These are phyloP conservation scores for Monarcha castaneiventris DNA, from an alignment of 2,113 vertebrate genomes.

Conservation along the genomic window DNA sequence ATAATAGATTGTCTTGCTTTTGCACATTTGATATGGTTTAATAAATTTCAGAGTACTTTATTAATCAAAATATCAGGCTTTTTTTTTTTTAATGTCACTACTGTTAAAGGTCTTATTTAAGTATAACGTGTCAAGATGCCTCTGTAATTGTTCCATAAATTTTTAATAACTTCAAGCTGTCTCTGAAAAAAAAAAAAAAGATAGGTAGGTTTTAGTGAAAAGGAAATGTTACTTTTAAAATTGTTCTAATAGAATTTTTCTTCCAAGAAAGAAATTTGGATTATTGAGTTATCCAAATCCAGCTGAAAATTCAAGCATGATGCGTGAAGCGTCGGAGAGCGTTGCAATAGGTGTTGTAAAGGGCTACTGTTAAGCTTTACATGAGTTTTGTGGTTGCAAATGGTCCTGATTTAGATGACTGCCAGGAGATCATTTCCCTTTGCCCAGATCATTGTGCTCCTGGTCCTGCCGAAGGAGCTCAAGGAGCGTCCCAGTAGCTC, in stretches of 20 bases:
- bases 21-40: background rate
- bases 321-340: fast-evolving
- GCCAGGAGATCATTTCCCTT: background rate
- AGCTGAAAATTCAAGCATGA: background rate
- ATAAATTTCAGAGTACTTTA: background rate
- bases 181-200: background rate
- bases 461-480: background rate
- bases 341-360: background rate
- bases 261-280: background rate
- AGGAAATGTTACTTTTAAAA: background rate
- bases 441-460: background rate
- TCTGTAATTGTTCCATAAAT: background rate
- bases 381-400: background rate
- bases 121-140: too few species aligned
- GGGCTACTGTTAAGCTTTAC: too few species aligned
- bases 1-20: background rate
- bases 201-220: background rate
- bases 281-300: background rate
- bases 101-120: background rate
- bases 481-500: background rate
- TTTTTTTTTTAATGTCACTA: background rate
- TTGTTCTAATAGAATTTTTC: background rate
- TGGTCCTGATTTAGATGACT: background rate
- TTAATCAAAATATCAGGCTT: background rate
- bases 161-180: background rate